Percentiles rank a stretch among this genome's conserved stretches.
Conservation (phyloP, 2,113 vertebrate species). For the Pantherophis guttatus region DNA sequence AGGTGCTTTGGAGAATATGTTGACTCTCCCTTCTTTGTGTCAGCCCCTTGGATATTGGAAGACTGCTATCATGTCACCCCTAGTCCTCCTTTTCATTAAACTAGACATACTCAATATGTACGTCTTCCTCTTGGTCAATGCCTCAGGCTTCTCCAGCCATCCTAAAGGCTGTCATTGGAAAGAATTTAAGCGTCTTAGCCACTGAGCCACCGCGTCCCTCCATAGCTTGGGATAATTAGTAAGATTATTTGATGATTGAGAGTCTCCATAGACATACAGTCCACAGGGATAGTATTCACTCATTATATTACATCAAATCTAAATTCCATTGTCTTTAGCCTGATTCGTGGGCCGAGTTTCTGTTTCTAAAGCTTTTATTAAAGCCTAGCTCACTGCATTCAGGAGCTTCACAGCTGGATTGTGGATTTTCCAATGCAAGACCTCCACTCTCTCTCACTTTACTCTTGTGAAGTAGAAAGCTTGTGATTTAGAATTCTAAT, state of each 20-base stretch:
- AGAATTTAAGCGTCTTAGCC: neutral
- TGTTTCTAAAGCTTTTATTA: neutral
- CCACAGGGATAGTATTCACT: neutral
- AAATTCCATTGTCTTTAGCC: neutral
- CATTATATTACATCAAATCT: neutral
- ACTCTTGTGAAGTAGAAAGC: neutral
- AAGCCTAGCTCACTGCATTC: neutral
- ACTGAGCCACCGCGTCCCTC: no score
- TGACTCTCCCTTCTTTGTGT: no score
- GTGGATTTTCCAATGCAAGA: neutral
- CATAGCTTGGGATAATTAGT: neutral
- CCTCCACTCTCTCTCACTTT: no score
- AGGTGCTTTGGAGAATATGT: no score
- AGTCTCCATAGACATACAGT: neutral
- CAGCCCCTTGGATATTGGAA: no score
- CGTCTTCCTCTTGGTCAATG: neutral
- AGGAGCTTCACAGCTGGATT: neutral
- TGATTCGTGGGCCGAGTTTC: neutral
- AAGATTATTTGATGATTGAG: neutral
- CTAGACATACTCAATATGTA: no score
- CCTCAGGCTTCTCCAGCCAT: no score
- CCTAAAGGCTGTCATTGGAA: neutral
- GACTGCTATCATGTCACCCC: no score
- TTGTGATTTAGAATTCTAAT: constrained; percentile 7
- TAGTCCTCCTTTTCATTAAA: no score